Conservation (phyloP, 1,140 invertebrate genomes). For the Delia radicum region DNA sequence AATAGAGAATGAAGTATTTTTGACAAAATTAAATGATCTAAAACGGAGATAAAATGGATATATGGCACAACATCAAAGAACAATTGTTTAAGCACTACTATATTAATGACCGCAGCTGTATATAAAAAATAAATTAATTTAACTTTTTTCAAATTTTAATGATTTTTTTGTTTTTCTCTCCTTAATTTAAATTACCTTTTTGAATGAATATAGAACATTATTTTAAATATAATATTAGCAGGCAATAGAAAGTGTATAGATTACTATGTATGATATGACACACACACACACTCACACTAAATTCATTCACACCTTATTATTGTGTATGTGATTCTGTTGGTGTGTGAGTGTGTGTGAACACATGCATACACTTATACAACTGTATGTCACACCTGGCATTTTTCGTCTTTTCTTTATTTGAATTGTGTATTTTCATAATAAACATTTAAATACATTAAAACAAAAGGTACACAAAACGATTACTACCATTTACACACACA, state of each 20-base stretch:
- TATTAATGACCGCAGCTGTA: too few relatives aligned
- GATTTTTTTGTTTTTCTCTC: neutral
- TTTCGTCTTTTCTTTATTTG: neutral
- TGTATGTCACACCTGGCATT: neutral
- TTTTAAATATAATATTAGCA: neutral
- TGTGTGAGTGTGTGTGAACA: neutral
- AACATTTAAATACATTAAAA: neutral
- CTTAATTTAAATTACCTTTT: neutral
- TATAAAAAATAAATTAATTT: too few relatives aligned
- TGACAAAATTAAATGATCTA: too few relatives aligned
- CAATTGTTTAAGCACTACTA: too few relatives aligned
- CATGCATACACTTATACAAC: neutral
- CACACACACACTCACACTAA: neutral
- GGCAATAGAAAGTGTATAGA: neutral
- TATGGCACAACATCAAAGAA: too few relatives aligned
- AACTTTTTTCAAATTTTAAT: neutral
- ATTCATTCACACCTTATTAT: neutral
- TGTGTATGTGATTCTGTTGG: too few relatives aligned
- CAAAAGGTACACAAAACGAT: too few relatives aligned
- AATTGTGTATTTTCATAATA: neutral
- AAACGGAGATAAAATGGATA: too few relatives aligned
- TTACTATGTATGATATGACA: neutral
- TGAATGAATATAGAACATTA: neutral
- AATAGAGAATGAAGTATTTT: too few relatives aligned
- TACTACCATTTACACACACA: neutral